A percentile compares a stretch with the other conserved stretches of the same genome.
Evolutionary conservation across 92 coral and sea anemone species (phyloP).

Genomic region (Heliopora coerulea): DNA sequence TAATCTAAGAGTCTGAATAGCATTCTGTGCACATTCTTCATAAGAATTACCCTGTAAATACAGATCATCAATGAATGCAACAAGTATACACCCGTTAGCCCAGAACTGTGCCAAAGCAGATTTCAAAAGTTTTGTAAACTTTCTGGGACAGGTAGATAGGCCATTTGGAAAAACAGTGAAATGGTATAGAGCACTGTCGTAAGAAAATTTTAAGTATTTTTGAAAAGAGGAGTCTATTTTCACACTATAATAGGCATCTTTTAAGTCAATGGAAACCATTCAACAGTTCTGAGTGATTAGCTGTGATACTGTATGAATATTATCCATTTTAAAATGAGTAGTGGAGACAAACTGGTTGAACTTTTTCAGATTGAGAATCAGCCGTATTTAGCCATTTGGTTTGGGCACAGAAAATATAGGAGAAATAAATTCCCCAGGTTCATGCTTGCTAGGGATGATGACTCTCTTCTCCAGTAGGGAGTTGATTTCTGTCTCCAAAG

Average conservation of each 20-base stretch:
- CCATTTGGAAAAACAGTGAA: slow-evolving; percentile 60
- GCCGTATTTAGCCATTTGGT: slow-evolving; percentile 40
- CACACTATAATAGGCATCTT: slow-evolving; percentile 64
- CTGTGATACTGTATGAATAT: slow-evolving; percentile 40
- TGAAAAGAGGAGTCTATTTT: slow-evolving; percentile 48
- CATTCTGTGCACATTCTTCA: not conserved
- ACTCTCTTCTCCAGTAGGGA: slow-evolving; percentile 15
- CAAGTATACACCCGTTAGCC: too few relatives aligned
- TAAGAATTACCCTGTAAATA: slow-evolving; percentile 10
- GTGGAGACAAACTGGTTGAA: slow-evolving; percentile 42
- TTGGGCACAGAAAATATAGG: slow-evolving; percentile 60
- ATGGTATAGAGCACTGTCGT: slow-evolving; percentile 49
- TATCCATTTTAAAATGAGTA: slow-evolving; percentile 42
- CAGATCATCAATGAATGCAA: too few relatives aligned
- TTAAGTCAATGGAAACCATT: slow-evolving; percentile 53
- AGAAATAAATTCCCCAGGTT: slow-evolving; percentile 48
- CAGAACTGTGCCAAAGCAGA: slow-evolving; percentile 59
- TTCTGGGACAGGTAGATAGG: slow-evolving; percentile 56
- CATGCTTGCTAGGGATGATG: slow-evolving; percentile 36
- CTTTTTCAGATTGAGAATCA: slow-evolving; percentile 48
- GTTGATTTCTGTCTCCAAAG: slow-evolving; percentile 12
- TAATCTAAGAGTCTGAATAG: not conserved
- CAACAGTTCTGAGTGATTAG: too few relatives aligned
- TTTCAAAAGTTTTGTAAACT: slow-evolving; percentile 57
- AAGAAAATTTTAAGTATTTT: slow-evolving; percentile 47